phyloP scores from a whole-genome alignment of 2,888 invertebrate genomes.

The Parnassius mnemosyne region DNA sequence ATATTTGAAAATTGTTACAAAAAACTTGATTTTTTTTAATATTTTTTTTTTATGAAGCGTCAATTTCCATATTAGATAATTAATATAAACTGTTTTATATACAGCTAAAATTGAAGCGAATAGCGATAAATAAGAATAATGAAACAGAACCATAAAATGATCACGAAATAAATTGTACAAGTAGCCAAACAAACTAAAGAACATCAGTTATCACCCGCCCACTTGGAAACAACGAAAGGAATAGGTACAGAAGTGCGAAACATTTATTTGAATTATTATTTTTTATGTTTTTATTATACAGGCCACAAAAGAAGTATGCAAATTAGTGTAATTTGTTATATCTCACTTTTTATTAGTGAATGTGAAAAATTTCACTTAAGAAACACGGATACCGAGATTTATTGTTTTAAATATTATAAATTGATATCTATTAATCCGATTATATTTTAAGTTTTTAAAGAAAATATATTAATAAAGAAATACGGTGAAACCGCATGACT shows the following conservation, averaged over 20 bases:
- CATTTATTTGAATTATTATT: conserved; percentile 30
- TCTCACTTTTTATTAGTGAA: conserved; percentile 24
- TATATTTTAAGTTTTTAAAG: conserved; percentile 9
- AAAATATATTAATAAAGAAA: conserved; percentile 15
- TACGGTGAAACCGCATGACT: no score
- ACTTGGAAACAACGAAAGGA: conserved; percentile 17
- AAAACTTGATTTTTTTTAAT: no score
- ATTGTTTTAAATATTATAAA: conserved; percentile 22
- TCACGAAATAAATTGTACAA: conserved; percentile 13
- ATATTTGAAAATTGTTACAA: no score
- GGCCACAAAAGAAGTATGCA: conserved; percentile 27
- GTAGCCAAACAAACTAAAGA: conserved; percentile 17
- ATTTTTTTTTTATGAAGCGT: no score
- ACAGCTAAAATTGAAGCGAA: no score
- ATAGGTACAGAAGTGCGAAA: conserved; percentile 28
- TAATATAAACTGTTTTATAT: no score
- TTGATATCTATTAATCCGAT: conserved; percentile 22
- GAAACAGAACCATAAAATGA: neutral
- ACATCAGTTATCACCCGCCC: conserved; percentile 29
- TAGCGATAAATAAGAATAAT: neutral
- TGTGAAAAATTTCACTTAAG: conserved; percentile 31
- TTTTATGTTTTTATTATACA: conserved; percentile 26
- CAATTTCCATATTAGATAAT: no score
- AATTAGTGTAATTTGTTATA: conserved; percentile 30
- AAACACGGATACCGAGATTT: conserved; percentile 25